These are phyloP conservation scores for Drosophila pruinosa DNA, from an alignment of 1,140 invertebrate genomes.

Conservation along the genomic window DNA sequence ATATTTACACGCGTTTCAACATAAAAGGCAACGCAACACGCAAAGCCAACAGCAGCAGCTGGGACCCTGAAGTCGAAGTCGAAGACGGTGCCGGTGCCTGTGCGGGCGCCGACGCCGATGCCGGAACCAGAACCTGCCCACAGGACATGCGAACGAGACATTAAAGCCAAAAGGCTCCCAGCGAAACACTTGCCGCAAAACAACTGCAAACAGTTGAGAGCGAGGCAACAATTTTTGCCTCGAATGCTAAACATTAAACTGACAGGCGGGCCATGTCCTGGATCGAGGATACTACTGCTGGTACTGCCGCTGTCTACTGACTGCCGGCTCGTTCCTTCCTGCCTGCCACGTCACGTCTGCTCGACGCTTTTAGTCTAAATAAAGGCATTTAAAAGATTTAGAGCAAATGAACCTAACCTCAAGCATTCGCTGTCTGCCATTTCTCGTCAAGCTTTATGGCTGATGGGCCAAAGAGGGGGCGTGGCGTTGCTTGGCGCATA, in stretches of 20 bases:
- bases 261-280: conserved; percentile 36
- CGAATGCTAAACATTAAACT: conserved; percentile 44
- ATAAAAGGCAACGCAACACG: conserved; percentile 61
- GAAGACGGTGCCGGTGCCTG: neutral
- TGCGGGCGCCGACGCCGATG: no score
- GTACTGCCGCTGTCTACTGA: no score
- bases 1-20: conserved; percentile 75
- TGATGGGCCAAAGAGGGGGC: conserved; percentile 12
- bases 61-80: conserved; percentile 14
- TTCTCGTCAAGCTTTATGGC: conserved; percentile 46
- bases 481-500: conserved; percentile 56
- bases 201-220: conserved; percentile 18
- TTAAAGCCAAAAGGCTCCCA: conserved; percentile 63
- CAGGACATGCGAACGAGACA: conserved; percentile 77
- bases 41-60: conserved; percentile 48
- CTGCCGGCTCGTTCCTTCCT: conserved; percentile 8
- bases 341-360: conserved; percentile 62
- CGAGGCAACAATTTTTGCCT: conserved; percentile 5
- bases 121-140: conserved; percentile 21
- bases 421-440: conserved; percentile 62
- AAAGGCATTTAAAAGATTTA: conserved; percentile 81
- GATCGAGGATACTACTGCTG: neutral
- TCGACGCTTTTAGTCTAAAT: conserved; percentile 78
- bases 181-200: conserved; percentile 41
- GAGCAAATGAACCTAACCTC: conserved; percentile 80